phyloP scores from a whole-genome alignment of 2,113 vertebrate genomes.

The Cygnus atratus region DNA sequence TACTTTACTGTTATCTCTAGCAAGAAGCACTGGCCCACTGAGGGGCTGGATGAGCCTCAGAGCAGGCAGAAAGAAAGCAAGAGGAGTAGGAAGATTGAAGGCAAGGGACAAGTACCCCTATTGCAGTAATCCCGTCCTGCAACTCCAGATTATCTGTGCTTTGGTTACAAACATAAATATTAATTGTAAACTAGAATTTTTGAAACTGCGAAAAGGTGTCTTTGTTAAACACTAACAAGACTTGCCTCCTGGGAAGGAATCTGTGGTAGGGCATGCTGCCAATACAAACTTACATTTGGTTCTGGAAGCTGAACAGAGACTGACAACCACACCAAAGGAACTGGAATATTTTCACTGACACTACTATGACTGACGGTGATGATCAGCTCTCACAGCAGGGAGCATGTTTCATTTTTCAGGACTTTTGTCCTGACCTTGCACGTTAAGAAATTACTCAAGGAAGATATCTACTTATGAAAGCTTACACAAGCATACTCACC shows the following conservation, averaged over 20 bases:
- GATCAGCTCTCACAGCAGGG: neutral
- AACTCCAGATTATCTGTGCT: rapidly evolving
- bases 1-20: neutral
- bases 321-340: neutral
- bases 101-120: neutral
- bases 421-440: conserved; percentile 12
- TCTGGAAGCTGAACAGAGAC: neutral
- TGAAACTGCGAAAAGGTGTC: neutral
- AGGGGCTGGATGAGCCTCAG: neutral
- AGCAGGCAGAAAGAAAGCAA: neutral
- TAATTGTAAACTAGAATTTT: neutral
- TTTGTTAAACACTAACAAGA: neutral
- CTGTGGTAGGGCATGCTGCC: neutral
- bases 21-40: neutral
- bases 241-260: neutral
- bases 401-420: conserved; percentile 28
- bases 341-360: neutral
- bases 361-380: neutral
- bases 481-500: neutral
- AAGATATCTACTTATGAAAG: neutral
- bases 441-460: neutral
- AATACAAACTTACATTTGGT: neutral
- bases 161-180: neutral
- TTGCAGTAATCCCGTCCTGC: neutral
- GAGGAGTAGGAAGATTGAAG: neutral